Conservation (phyloP, 2,797 vertebrate species). For the Tarsius wallacei region DNA sequence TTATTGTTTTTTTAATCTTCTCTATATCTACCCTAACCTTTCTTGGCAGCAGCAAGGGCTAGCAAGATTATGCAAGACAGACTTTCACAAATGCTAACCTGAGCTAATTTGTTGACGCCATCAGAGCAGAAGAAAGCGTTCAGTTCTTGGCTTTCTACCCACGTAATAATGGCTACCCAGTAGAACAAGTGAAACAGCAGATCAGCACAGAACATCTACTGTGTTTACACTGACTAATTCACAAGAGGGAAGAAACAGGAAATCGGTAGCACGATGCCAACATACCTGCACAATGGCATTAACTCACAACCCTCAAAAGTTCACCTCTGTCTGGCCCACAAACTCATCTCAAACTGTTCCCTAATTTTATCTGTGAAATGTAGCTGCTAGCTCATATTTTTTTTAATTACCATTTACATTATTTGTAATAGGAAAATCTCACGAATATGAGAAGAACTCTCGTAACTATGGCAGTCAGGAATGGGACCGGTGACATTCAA, state of each 20-base stretch:
- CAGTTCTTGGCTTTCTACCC: neutral
- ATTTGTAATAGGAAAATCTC: neutral
- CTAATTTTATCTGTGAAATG: neutral
- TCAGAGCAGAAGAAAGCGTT: neutral
- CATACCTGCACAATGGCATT: neutral
- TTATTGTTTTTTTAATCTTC: neutral
- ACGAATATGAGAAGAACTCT: neutral
- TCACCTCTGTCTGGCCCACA: neutral
- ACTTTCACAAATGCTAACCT: neutral
- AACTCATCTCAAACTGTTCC: neutral
- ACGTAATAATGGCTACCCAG: neutral
- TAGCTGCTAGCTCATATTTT: neutral
- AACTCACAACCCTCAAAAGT: neutral
- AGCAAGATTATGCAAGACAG: neutral
- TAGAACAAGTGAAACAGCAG: neutral
- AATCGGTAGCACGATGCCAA: neutral
- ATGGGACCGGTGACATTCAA: neutral
- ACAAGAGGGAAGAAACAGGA: neutral
- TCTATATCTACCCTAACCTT: neutral
- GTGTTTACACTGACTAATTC: neutral
- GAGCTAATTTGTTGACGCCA: neutral
- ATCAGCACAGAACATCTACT: neutral
- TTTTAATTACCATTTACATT: neutral
- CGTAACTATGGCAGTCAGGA: neutral
- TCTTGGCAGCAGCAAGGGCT: neutral